Base-by-base conservation (phyloP, 2,797 vertebrate genomes). In the Syncerus caffer region DNA sequence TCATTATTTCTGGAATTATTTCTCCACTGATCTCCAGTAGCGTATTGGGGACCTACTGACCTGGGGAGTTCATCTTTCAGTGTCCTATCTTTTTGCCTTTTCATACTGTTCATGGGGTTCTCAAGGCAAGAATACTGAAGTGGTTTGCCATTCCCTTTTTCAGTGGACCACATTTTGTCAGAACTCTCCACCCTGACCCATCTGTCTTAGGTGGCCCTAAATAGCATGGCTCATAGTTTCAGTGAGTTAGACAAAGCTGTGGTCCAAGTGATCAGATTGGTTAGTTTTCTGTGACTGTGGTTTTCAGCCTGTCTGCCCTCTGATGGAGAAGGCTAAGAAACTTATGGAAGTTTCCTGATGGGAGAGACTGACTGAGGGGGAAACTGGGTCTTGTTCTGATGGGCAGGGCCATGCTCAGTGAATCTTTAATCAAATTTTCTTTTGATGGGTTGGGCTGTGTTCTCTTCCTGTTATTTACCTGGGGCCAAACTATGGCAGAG, bases 21-120 rank as follows among this genome's bases (percentile, higher is more conserved):
- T 67, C 64, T 34, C 64, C 64, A 67, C n/a, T 21, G n/a, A 67
- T 34, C n/a, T 67, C 17, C n/a, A 34, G n/a, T 34, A 67, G 64
- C 1, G 0, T 34, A 21, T 2, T 34, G 64, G n/a, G 8, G 9
- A 34, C n/a, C n/a, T 67, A 34, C n/a, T 2, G 64, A 67, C 17
- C 17, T 34, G 17, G n/a, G n/a, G n/a, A 67, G n/a, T 67, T 67
- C n/a, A 34, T 67, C 64, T 34, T 21, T 67, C n/a, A 2, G 64
- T 6, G 17, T 67, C 64, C n/a, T 67, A 11, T 64, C 15, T n/a
- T 64, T 67, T 21, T 67, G 9, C 64, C 9, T 21, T 67, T 67
- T 34, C 64, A 34, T 34, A 34, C n/a, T 67, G 64, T 67, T 38
- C 64, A 38, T 38, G n/a, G 17, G 17, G n/a, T 71, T 71, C n/a